phyloP scores from a whole-genome alignment of 2,113 vertebrate species.

The Trogon melanurus region DNA sequence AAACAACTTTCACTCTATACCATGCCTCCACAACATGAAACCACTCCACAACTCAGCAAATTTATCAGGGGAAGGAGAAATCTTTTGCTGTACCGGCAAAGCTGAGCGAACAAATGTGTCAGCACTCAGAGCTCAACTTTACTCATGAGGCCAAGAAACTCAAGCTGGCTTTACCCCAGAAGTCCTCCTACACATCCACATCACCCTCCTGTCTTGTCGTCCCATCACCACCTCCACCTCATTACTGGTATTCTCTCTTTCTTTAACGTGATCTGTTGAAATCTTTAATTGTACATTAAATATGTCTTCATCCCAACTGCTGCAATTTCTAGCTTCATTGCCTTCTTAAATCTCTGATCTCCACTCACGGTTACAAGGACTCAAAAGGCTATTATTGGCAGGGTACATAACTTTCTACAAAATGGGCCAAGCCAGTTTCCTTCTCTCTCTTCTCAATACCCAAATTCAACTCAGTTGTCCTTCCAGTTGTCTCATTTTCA shows the following conservation, averaged over 20 bases:
- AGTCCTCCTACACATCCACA: slow-evolving; percentile 24
- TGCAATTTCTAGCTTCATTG: neutral
- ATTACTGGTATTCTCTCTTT: slow-evolving; percentile 19
- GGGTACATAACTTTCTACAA: neutral
- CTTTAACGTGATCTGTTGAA: neutral
- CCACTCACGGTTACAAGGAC: neutral
- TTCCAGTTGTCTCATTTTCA: neutral
- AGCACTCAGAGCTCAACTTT: slow-evolving; percentile 40
- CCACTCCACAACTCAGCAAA: neutral
- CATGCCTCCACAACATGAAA: neutral
- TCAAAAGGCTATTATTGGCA: neutral
- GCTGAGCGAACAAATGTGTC: slow-evolving; percentile 42
- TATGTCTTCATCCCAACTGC: neutral
- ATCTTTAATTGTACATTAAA: slow-evolving; percentile 17
- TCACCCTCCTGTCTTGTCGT: slow-evolving; percentile 55
- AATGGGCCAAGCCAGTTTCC: neutral
- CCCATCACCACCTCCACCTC: slow-evolving; percentile 60
- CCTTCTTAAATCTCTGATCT: neutral
- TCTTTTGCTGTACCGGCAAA: neutral
- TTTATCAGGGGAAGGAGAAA: slow-evolving; percentile 5
- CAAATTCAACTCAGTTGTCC: neutral
- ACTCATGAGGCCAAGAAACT: slow-evolving; percentile 42
- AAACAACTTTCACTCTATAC: neutral
- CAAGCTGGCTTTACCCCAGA: slow-evolving; percentile 35
- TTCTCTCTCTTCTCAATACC: neutral